A percentile compares a stretch with the other conserved stretches of the same genome.
phyloP scores from a whole-genome alignment of 2,113 vertebrate genomes.

The Seriola dumerili region DNA sequence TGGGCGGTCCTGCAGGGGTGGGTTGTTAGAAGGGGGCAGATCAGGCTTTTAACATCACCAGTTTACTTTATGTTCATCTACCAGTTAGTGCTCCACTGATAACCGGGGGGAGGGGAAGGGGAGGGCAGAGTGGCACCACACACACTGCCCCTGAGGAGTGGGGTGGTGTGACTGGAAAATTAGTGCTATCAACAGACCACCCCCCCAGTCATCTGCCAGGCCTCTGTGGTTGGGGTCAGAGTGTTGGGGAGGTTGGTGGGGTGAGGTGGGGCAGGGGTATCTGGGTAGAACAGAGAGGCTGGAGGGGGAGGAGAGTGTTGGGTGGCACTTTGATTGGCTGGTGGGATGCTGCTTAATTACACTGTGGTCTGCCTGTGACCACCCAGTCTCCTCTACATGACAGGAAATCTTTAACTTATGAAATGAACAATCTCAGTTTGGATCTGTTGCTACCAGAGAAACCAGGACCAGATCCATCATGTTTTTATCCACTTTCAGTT shows the following conservation, averaged over 20 bases:
- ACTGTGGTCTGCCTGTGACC: neutral
- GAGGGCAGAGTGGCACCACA: slow-evolving; percentile 19
- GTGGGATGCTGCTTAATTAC: slow-evolving; percentile 52
- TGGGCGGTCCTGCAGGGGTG: neutral
- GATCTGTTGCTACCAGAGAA: neutral
- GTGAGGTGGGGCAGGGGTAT: slow-evolving; percentile 55
- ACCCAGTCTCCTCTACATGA: neutral
- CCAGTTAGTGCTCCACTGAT: neutral
- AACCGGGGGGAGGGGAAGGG: neutral
- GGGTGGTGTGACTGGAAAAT: slow-evolving; percentile 48
- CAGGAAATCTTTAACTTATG: slow-evolving; percentile 15
- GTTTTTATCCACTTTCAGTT: slow-evolving; percentile 4
- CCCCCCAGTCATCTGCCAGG: slow-evolving; percentile 8
- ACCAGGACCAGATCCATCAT: neutral
- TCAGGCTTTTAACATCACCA: slow-evolving; percentile 2
- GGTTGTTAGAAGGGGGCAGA: slow-evolving; percentile 10
- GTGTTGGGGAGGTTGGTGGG: slow-evolving; percentile 28
- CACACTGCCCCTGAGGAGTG: slow-evolving; percentile 1
- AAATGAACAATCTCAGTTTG: neutral
- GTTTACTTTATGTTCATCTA: slow-evolving; percentile 1
- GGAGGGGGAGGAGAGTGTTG: slow-evolving; percentile 40
- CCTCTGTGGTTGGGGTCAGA: slow-evolving; percentile 10
- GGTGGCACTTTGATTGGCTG: slow-evolving; percentile 65
- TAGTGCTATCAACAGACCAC: slow-evolving; percentile 33
- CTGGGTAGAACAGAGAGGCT: slow-evolving; percentile 64